These are phyloP conservation scores for Tragopan temminckii DNA, from an alignment of 2,797 vertebrate genomes.

Conservation along the genomic window DNA sequence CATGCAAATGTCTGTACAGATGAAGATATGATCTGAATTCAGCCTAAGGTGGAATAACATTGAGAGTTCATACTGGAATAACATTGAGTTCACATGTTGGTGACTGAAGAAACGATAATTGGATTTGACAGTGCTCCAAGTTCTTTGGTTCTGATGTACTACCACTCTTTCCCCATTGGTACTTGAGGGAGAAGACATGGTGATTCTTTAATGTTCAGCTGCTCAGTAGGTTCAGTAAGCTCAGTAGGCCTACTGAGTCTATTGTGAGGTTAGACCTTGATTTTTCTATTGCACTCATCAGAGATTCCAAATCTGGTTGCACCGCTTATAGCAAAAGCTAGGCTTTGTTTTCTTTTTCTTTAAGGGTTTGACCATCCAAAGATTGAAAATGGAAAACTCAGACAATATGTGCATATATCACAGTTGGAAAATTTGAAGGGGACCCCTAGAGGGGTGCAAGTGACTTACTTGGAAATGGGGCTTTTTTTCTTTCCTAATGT, in stretches of 20 bases:
- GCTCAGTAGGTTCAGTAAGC: not conserved
- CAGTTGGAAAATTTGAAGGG: not conserved
- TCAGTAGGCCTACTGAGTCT: not conserved
- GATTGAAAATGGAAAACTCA: not conserved
- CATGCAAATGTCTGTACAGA: not conserved
- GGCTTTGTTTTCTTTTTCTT: not conserved
- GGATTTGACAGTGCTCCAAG: slow-evolving; percentile 15
- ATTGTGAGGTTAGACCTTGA: not conserved
- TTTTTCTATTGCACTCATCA: not conserved
- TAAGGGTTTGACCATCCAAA: not conserved
- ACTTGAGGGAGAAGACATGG: not conserved
- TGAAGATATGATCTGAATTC: not conserved
- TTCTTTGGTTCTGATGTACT: not conserved
- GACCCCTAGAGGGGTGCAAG: not conserved
- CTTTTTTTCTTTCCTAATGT: not conserved
- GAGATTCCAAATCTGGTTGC: not conserved
- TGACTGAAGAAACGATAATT: not conserved
- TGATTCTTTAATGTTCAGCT: not conserved
- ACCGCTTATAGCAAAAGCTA: not conserved
- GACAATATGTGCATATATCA: not conserved
- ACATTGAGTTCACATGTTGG: not conserved
- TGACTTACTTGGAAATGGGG: not conserved
- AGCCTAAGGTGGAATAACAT: not conserved
- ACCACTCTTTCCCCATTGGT: not conserved
- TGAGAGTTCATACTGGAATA: not conserved